Evolutionary conservation across 2,113 vertebrate genomes (phyloP), one percentile per base, ranked within the genome.

Genomic region (Pterophyllum scalare): DNA sequence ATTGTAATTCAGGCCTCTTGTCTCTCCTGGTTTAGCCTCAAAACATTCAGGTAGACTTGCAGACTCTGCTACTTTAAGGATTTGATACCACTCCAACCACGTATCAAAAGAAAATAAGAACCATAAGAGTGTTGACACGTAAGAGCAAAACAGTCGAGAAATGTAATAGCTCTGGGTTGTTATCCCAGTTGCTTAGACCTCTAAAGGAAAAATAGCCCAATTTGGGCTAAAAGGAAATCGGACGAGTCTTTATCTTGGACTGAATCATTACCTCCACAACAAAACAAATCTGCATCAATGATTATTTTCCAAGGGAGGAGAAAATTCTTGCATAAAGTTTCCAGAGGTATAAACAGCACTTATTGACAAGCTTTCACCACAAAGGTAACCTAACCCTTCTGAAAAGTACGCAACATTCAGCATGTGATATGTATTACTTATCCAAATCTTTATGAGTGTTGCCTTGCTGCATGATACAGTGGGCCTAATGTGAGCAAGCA

Each of bases 91-190:
- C 28, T 89, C 80, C 87, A 88, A 59, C 83, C 78, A 87, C 86
- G 26, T 74, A 67, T 83, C 79, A 87, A 88, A 82, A 80, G 65
- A 87, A 87, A 92, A 91, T 61, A 90, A 80, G 56, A 90, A 93
- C 79, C 88, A 88, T 61, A 83, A 82, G 38, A 87, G 74, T 79
- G 87, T 86, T 90, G 89, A 90, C 67, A 75, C 85, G 88, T 62
- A 10, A 88, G 75, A 43, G 82, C 85, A 90, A 84, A 85, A 88
- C 80, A 85, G 61, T 84, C 54, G 43, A 88, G 87, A 84, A 90
- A 89, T 14, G 85, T 90, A 90, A 92, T 90, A 86, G 83, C 92
- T 91, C 91, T 77, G 79, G 79, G 81, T 92, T 93, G 88, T 91
- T 82, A 92, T 90, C 84, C 60, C 59, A 13, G 80, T 86, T 11